Evolutionary conservation across 2,113 vertebrate species (phyloP).

Genomic region (Aspidoscelis tigris): DNA sequence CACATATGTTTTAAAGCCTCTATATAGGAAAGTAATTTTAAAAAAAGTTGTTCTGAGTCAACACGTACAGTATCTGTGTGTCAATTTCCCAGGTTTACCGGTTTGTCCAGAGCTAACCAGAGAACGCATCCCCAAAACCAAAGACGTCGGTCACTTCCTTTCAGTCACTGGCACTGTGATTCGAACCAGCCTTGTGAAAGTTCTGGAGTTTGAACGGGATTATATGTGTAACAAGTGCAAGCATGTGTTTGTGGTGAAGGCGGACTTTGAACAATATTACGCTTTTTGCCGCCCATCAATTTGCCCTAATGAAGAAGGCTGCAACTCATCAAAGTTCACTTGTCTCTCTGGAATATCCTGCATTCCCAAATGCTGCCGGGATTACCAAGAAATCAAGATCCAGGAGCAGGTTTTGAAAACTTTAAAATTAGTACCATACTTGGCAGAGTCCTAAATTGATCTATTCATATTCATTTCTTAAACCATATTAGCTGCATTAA

Average conservation of each 20-base stretch:
- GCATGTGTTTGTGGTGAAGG: slow-evolving; percentile 81
- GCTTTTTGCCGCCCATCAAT: slow-evolving; percentile 76
- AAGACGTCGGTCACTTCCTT: slow-evolving; percentile 91
- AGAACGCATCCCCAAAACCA: slow-evolving; percentile 90
- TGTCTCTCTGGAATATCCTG: slow-evolving; percentile 84
- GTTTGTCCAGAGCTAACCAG: slow-evolving; percentile 94
- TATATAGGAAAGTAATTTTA: neutral
- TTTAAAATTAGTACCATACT: neutral
- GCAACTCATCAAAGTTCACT: slow-evolving; percentile 87
- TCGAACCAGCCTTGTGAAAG: slow-evolving; percentile 88
- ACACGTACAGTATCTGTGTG: neutral
- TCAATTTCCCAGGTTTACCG: slow-evolving; percentile 83
- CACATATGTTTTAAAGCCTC: neutral
- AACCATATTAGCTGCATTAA: neutral
- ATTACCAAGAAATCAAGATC: slow-evolving; percentile 98
- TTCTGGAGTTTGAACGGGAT: slow-evolving; percentile 91
- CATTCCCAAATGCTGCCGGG: slow-evolving; percentile 83
- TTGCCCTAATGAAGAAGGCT: slow-evolving; percentile 84
- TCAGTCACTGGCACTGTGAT: slow-evolving; percentile 95
- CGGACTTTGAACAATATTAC: slow-evolving; percentile 91
- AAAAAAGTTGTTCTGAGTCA: neutral
- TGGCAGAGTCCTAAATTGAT: neutral
- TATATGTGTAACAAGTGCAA: slow-evolving; percentile 94
- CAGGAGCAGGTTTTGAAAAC: slow-evolving; percentile 88
- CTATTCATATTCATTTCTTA: neutral